These are phyloP conservation scores for Eospalax fontanierii DNA, from an alignment of 2,797 vertebrate species.

Conservation along the genomic window DNA sequence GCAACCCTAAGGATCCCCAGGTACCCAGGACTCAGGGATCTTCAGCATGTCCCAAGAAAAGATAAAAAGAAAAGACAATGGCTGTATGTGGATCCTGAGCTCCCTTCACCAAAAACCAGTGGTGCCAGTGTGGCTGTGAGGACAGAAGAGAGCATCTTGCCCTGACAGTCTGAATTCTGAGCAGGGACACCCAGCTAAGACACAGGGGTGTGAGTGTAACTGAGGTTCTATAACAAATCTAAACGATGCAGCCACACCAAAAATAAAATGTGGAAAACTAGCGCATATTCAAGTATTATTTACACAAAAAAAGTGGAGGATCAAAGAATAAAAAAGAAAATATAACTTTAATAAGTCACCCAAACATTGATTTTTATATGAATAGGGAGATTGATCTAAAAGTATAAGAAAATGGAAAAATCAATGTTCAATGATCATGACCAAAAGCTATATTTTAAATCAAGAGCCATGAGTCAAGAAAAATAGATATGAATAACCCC, in stretches of 20 bases:
- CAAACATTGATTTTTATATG: slow-evolving; percentile 68
- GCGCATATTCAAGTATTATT: background rate
- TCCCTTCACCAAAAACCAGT: background rate
- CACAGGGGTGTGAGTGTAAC: background rate
- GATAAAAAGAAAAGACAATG: background rate
- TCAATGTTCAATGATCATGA: slow-evolving; percentile 63
- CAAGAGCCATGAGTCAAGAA: slow-evolving; percentile 50
- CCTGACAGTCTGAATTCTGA: background rate
- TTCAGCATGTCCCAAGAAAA: background rate
- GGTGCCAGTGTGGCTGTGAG: background rate
- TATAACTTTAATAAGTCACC: slow-evolving; percentile 65
- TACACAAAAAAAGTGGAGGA: slow-evolving; percentile 19
- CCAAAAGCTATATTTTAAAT: slow-evolving; percentile 73
- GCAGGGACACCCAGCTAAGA: background rate
- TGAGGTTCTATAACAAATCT: background rate
- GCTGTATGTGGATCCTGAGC: background rate
- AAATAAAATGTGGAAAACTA: slow-evolving; percentile 35
- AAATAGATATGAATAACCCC: slow-evolving; percentile 46
- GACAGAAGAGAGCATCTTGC: background rate
- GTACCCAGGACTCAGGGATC: background rate
- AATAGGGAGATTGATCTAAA: slow-evolving; percentile 73
- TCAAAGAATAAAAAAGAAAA: slow-evolving; percentile 56
- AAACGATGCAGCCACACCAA: background rate
- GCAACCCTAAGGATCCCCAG: background rate
- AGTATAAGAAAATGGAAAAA: slow-evolving; percentile 74